Evolutionary conservation across 2,113 vertebrate species (phyloP), one percentile per base, ranked within the genome.

Genomic region (Cettia cetti): DNA sequence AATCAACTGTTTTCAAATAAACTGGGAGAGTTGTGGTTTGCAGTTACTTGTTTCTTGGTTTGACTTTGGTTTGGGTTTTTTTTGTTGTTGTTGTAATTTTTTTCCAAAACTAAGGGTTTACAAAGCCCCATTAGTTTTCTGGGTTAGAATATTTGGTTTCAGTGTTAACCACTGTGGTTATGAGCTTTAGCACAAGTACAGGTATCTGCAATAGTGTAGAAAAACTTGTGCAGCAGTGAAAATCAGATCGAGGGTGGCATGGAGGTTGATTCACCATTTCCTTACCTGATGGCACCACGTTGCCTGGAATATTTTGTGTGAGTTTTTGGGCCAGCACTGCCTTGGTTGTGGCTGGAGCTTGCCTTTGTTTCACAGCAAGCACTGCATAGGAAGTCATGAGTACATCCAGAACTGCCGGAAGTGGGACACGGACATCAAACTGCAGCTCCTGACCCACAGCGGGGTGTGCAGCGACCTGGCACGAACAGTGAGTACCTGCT

Each of bases 321-420:
- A 65, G 8, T 5, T 71, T 33, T 56, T 40, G 50, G 11, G 37
- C 42, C 69, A 69, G 20, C 44, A 8, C 7, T 60, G 66, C 21
- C 56, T 52, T 44, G 66, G 15, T 15, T 71, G 16, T 80, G 88
- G 86, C 56, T 39, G 30, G 16, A 11, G 68, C 17, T 86, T 92
- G 94, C 35, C n/a, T 97, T 79, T 95, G 37, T 95, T 96, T 81
- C 71, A 74, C 97, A 99, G 99, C 97, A 99, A 99, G 94, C 98
- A 99, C 97, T 99, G 99, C 83, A 97, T 99, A 53, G 99, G 99
- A 95, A 99, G 99, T 93, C 99, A 99, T n/a, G 99, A 99, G 96
- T 99, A 99, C 50, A 98, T 99, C 97, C 99, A 99, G 97, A 99
- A 98, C 96, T 99, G 99, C 97, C 98, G 99, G 49, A 99, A 99